Conservation (phyloP, 2,888 invertebrate genomes). For the Neocrepidodera transversa region DNA sequence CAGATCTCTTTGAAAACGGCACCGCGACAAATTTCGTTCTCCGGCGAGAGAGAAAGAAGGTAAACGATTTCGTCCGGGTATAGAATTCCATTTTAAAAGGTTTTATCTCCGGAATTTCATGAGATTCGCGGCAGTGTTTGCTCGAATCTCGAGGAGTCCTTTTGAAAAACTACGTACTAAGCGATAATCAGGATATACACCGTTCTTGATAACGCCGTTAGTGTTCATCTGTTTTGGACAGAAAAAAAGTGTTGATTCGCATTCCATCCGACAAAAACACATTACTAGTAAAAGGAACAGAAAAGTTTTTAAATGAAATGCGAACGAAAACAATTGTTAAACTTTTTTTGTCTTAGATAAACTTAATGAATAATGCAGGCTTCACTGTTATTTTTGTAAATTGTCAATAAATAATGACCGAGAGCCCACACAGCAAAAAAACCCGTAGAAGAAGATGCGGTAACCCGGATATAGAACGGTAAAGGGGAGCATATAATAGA, state of each 20-base stretch:
- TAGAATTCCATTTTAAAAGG: conserved; percentile 20
- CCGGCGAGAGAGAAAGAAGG: background rate
- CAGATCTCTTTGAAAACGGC: background rate
- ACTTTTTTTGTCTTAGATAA: too few relatives aligned
- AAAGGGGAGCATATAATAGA: too few relatives aligned
- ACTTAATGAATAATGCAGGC: too few relatives aligned
- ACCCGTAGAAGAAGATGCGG: too few relatives aligned
- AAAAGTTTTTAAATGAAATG: too few relatives aligned
- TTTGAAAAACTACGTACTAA: conserved; percentile 21
- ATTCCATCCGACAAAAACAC: background rate
- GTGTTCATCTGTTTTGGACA: conserved; percentile 24
- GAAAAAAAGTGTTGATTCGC: background rate
- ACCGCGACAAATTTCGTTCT: background rate
- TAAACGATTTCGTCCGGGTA: conserved; percentile 18
- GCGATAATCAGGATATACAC: conserved; percentile 25
- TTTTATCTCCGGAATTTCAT: conserved; percentile 24
- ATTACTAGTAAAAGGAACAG: background rate
- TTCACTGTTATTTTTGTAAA: too few relatives aligned
- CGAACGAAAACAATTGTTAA: too few relatives aligned
- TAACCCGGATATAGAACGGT: too few relatives aligned
- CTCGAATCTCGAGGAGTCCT: conserved; percentile 18
- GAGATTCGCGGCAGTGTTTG: conserved; percentile 15
- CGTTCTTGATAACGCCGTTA: conserved; percentile 18
- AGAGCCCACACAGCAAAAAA: too few relatives aligned
- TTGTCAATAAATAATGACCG: too few relatives aligned